Conservation (phyloP, 92 coral and sea anemone genomes). For the Muricea muricata region DNA sequence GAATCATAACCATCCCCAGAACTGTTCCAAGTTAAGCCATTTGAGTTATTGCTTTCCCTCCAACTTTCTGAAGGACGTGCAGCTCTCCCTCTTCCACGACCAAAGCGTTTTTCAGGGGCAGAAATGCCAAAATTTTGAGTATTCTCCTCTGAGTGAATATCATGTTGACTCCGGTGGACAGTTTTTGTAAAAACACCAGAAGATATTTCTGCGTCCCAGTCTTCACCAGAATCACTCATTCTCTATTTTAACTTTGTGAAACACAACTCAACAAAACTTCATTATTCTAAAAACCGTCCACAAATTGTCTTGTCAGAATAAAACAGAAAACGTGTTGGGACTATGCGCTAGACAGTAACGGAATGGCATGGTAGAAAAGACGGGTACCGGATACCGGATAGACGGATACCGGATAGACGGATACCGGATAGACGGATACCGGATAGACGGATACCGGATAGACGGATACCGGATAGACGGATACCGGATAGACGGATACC, state of each 20-base stretch:
- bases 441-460: no score
- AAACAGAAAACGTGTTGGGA: not conserved
- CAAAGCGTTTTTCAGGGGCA: not conserved
- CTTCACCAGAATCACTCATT: constrained; percentile 42
- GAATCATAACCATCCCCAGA: not conserved
- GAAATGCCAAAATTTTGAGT: not conserved
- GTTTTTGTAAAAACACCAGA: not conserved
- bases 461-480: no score
- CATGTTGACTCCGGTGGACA: not conserved
- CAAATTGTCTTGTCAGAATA: no score
- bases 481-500: no score
- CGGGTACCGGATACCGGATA: no score
- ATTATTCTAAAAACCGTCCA: no score
- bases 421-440: no score
- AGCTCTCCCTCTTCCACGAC: constrained; percentile 9
- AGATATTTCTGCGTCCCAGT: constrained; percentile 34
- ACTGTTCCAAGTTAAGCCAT: not conserved
- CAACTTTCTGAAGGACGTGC: not conserved
- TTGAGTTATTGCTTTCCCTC: not conserved
- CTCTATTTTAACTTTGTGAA: not conserved
- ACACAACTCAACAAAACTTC: no score
- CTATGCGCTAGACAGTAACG: not conserved
- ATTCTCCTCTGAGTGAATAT: not conserved
- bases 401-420: no score
- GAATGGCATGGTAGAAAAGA: no score